Evolutionary conservation across 1,140 invertebrate species (phyloP).

Genomic region (Camponotus vicinus): DNA sequence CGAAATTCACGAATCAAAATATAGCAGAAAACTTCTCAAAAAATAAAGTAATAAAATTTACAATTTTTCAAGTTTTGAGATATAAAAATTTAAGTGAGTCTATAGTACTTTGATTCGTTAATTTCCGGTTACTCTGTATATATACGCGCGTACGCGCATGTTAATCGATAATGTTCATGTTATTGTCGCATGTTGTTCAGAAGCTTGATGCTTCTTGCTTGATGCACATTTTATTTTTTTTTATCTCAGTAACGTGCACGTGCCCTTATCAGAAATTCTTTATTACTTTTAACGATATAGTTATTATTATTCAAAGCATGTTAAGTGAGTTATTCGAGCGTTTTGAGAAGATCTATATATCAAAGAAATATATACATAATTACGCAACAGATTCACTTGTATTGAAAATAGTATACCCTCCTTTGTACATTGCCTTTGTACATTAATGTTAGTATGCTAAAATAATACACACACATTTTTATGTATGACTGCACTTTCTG

Average conservation of each 20-base stretch:
- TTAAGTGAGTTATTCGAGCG: slow-evolving; percentile 35
- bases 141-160: not conserved
- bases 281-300: slow-evolving; percentile 11
- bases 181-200: slow-evolving; percentile 65
- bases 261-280: slow-evolving; percentile 41
- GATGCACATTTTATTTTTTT: slow-evolving; percentile 67
- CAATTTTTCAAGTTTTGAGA: not conserved
- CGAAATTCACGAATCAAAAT: not conserved
- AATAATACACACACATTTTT: slow-evolving; percentile 21
- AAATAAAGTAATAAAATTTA: not conserved
- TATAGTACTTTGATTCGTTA: not conserved
- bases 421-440: slow-evolving; percentile 55
- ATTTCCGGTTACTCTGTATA: not conserved
- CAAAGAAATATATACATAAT: slow-evolving; percentile 1
- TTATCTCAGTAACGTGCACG: slow-evolving; percentile 61
- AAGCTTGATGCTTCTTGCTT: slow-evolving; percentile 71
- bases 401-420: slow-evolving; percentile 25
- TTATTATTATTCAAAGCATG: slow-evolving; percentile 69
- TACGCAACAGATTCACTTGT: not conserved
- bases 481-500: slow-evolving; percentile 78
- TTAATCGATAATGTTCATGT: no score
- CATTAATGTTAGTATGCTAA: slow-evolving; percentile 22
- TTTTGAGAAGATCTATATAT: not conserved
- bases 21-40: not conserved
- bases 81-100: no score